Conservation (phyloP, 2,888 invertebrate species). For the Lasioglossum figueresi region DNA sequence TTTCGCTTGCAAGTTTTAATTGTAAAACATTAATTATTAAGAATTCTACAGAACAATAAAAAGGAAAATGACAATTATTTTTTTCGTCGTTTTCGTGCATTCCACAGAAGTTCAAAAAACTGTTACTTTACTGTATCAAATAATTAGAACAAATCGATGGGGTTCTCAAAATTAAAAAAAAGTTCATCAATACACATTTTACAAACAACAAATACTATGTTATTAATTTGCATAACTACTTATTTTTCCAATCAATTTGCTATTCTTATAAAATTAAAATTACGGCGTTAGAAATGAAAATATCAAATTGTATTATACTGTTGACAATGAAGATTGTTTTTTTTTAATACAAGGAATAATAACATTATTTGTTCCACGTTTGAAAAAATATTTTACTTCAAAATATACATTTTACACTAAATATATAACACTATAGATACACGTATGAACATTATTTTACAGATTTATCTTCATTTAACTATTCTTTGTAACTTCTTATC, state of each 20-base stretch:
- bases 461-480: constrained; percentile 21
- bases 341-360: constrained; percentile 9
- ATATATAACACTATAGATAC: constrained; percentile 29
- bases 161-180: neutral
- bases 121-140: neutral
- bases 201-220: neutral
- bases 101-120: neutral
- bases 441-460: constrained; percentile 30
- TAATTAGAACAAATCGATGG: neutral
- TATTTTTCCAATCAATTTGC: neutral
- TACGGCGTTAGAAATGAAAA: neutral
- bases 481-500: constrained; percentile 2
- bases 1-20: neutral
- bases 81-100: neutral
- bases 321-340: neutral
- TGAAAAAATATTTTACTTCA: constrained; percentile 47
- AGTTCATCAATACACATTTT: neutral
- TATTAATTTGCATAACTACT: neutral
- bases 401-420: constrained; percentile 40
- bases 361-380: constrained; percentile 30
- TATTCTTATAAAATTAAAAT: neutral
- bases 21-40: neutral
- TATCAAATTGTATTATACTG: neutral
- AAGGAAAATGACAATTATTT: neutral
- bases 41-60: neutral